Base-by-base conservation (phyloP, 2,888 invertebrate species). In the Platycheirus albimanus region DNA sequence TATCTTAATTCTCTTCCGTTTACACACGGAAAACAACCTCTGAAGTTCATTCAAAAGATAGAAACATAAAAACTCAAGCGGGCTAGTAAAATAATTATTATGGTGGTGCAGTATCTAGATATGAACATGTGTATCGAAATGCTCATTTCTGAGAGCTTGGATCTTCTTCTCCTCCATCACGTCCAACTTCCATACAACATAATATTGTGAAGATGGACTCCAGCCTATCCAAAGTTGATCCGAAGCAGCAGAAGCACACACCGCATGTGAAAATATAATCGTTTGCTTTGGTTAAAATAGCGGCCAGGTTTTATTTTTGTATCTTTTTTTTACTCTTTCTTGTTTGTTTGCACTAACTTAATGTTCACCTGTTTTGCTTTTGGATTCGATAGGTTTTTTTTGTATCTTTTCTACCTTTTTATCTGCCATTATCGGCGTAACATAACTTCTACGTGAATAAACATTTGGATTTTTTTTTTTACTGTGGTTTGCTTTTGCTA, bases 1-100 rank as follows among this genome's bases (percentile, higher is more conserved):
- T 36, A 64, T 64, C 24, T 49, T 20, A n/a, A 66, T 66, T 64
- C 24, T 64, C 49, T 64, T 63, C 63, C 63, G 49, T 66, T 66
- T 66, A 17, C 15, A 49, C 36, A 38, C 38, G 17, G 10, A 24
- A 24, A 63, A 66, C 49, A 51, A 3, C 5, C 15, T 13, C 24
- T 49, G 51, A 61, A 45, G 28, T 61, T 61, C 61, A 61, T 61
- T 61, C 45, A 61, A 30, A 61, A 61, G 58, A 61, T 61, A 45
- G 45, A 61, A 61, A 61, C 17, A 61, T 24, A 41, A 58, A n/a
- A 24, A 38, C 38, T 41, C 30, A 61, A 15, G 43, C 28, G 38
- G 20, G 15, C 24, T 28, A 41, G 15, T 28, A 41, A 13, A 41
- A 41, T 41, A 41, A 41, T 30, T 43, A 38, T 43, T n/a, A n/a